A percentile compares a stretch with the other conserved stretches of the same genome.
phyloP scores from a whole-genome alignment of 2,888 invertebrate genomes.

The Metacarcinus magister region DNA sequence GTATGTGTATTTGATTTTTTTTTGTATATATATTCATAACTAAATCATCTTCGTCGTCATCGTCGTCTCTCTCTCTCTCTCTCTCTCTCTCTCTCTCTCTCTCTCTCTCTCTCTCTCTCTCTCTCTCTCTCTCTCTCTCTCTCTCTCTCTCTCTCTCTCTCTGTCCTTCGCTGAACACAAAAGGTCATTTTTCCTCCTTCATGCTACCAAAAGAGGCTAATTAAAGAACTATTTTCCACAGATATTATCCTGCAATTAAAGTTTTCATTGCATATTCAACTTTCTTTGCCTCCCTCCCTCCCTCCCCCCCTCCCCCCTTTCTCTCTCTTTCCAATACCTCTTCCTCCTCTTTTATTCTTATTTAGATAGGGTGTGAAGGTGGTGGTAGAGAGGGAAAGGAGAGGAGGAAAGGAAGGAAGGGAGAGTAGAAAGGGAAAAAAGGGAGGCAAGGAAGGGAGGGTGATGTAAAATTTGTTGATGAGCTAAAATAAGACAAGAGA shows the following conservation, averaged over 20 bases:
- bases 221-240: neutral
- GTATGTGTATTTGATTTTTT: neutral
- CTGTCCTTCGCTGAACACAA: neutral
- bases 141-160: neutral
- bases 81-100: slow-evolving; percentile 19
- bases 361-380: neutral
- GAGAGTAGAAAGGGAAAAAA: neutral
- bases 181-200: neutral
- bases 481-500: neutral
- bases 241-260: neutral
- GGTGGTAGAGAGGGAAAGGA: neutral
- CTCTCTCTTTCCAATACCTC: neutral
- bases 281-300: neutral
- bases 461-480: neutral
- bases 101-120: neutral
- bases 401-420: neutral
- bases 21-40: neutral
- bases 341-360: neutral
- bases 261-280: neutral
- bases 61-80: neutral
- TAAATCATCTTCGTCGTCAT: neutral
- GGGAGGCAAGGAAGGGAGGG: neutral
- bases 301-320: neutral
- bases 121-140: slow-evolving; percentile 8
- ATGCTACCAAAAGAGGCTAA: neutral